A percentile compares a stretch with the other conserved stretches of the same genome.
phyloP scores from a whole-genome alignment of 2,888 invertebrate genomes.

The Oithona nana region DNA sequence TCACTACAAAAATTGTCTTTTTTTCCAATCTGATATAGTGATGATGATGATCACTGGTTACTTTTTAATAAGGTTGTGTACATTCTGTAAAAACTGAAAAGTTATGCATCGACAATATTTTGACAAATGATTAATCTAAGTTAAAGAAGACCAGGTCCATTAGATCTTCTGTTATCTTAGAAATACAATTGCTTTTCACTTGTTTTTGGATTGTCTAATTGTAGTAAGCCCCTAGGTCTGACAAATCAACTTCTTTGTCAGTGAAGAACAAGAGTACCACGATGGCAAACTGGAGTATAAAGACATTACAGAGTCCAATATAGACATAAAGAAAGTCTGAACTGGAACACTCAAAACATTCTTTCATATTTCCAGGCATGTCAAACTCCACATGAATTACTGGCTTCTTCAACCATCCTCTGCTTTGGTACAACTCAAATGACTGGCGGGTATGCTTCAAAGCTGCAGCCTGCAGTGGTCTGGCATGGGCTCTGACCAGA shows the following conservation, averaged over 20 bases:
- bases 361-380: not conserved
- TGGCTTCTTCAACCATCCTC: not conserved
- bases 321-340: slow-evolving; percentile 6
- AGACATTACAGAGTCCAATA: slow-evolving; percentile 3
- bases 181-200: not conserved
- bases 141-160: too few relatives aligned
- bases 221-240: not conserved
- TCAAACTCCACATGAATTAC: not conserved
- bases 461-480: not conserved
- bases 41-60: too few relatives aligned
- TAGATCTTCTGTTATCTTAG: not conserved
- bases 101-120: too few relatives aligned
- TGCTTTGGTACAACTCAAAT: not conserved
- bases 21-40: too few relatives aligned
- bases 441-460: not conserved
- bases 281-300: slow-evolving; percentile 10
- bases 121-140: too few relatives aligned
- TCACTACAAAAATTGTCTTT: too few relatives aligned
- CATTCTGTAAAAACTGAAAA: too few relatives aligned
- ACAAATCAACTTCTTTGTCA: not conserved
- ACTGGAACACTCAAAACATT: not conserved
- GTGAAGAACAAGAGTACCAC: slow-evolving; percentile 1
- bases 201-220: not conserved
- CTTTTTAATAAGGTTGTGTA: too few relatives aligned
- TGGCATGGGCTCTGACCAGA: not conserved